Evolutionary conservation across 2,888 invertebrate genomes (phyloP).

Genomic region (Drosophila engyochracea): DNA sequence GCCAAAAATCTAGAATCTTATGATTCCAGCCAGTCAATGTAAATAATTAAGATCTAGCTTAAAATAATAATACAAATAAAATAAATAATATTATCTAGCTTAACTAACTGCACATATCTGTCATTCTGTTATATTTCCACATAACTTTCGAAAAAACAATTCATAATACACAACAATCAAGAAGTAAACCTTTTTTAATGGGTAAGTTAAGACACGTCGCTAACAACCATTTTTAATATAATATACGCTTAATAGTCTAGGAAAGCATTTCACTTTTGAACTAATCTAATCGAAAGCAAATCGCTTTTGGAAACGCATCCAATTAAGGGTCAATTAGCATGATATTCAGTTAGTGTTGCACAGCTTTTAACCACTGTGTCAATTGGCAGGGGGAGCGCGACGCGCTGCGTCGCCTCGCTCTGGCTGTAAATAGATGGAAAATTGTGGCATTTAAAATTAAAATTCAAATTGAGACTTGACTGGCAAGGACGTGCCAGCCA

Average conservation of each 20-base stretch:
- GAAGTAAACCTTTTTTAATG: neutral
- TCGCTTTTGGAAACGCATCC: neutral
- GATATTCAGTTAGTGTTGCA: neutral
- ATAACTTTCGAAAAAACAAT: neutral
- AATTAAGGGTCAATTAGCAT: constrained; percentile 27
- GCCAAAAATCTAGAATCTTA: neutral
- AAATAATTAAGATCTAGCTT: neutral
- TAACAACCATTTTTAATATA: neutral
- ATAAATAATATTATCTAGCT: neutral
- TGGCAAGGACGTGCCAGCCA: constrained; percentile 75
- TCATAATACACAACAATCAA: neutral
- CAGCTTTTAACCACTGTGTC: constrained; percentile 32
- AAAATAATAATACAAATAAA: too few species aligned
- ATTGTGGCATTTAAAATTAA: constrained; percentile 81
- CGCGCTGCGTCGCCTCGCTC: constrained; percentile 12
- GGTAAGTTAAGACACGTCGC: neutral
- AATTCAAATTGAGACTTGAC: constrained; percentile 81
- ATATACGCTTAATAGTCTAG: neutral
- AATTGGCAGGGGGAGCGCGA: constrained; percentile 3
- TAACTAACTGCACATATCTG: neutral
- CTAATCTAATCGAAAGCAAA: neutral
- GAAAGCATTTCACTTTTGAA: neutral
- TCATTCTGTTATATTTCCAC: neutral
- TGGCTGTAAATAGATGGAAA: constrained; percentile 71
- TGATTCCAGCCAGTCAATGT: neutral